Evolutionary conservation across 2,113 vertebrate genomes (phyloP), one percentile per base, ranked within the genome.

Genomic region (Peromyscus leucopus): DNA sequence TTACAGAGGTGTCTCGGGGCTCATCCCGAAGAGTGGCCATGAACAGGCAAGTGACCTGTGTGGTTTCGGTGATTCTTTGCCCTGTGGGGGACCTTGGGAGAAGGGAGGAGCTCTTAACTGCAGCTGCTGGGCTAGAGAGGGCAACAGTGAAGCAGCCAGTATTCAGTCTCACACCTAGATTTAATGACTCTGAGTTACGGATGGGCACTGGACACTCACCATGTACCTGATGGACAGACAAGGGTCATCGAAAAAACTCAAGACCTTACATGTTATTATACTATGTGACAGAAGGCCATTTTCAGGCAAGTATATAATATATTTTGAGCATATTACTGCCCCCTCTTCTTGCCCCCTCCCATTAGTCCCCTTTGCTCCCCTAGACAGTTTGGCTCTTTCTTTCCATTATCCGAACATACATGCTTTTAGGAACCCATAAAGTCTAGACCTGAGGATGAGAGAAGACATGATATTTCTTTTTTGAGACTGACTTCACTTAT

Each of bases 121-220:
- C 79, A 59, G 46, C 19, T 51, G 11, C 63, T 84, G 51, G 39
- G 16, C 46, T 33, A 9, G 55, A 59, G n/a, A 78, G 36, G 33
- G 16, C 28, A 19, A 55, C 22, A 0, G 0, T 6, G 12, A 2
- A 17, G 15, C n/a, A 71, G 39, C 72, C 69, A 61, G n/a, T 33
- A 42, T 76, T 80, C 22, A 7, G 1, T 42, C 33, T 42, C 67
- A 82, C 24, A 69, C 15, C 61, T 78, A 28, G 31, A 74, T 75
- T 26, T 31, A 85, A 93, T 91, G 78, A 19, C 28, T n/a, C 39
- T 0, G 51, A 65, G 33, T 65, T n/a, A 67, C 2, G 51, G 46
- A 42, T 65, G 21, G 4, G 6, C 19, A 36, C 2, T 33, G 31
- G 84, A 36, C 48, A 2, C 36, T 39, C 51, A 57, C 42, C 6